Evolutionary conservation across 2,113 vertebrate species (phyloP), one percentile per base, ranked within the genome.

Genomic region (Halichoeres trimaculatus): DNA sequence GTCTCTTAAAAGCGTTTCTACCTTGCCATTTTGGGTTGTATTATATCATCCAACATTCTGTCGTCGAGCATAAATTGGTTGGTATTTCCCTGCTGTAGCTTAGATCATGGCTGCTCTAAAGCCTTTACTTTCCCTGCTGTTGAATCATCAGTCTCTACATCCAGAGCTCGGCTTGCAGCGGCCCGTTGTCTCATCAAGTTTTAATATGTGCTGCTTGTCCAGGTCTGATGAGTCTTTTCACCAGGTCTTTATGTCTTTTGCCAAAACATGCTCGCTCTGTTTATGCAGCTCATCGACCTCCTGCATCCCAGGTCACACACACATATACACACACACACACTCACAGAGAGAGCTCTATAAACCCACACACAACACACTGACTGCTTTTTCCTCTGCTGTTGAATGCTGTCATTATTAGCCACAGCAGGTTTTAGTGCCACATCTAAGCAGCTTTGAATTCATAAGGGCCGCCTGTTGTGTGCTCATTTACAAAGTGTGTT

Each of bases 121-220:
- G 26, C 40, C 12, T 62, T 72, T 54, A 82, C 79, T 89, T 87
- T 89, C 73, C 54, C 74, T 47, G 9, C 60, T 66, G 52, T 70
- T 77, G 52, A 59, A 48, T 59, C 43, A 56, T 78, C 58, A 58
- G 53, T 70, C 53, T 26, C 72, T 73, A 64, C 51, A 77, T 54
- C 36, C 14, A 19, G 67, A 83, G 89, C 88, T 88, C 74, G 45
- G 72, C 77, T 89, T 80, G 74, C 83, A 74, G 43, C 13, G 26
- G 57, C 38, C 69, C 62, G 79, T 76, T 38, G 77, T 71, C 90
- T 92, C 92, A 94, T 94, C 78, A 91, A 91, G 79, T 86, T 91
- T 94, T 94, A 92, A 95, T 94, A 89, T 75, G 68, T 36, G 45
- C 45, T 17, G 73, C 84, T 83, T 90, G 89, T 89, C 73, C 73